A percentile compares a stretch with the other conserved stretches of the same genome.
Conservation (phyloP, 2,888 invertebrate genomes). For the Drosophila picticornis region DNA sequence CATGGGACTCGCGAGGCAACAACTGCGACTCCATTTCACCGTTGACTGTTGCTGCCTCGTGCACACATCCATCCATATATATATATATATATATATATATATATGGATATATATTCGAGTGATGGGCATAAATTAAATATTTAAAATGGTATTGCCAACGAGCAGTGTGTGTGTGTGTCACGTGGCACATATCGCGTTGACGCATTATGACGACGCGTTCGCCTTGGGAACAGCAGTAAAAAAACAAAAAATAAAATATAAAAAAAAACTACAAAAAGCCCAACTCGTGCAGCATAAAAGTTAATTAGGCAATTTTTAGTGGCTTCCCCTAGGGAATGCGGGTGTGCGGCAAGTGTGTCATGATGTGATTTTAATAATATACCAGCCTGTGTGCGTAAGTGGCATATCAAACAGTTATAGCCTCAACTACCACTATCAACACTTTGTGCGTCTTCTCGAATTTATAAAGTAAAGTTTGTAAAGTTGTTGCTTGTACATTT, state of each 20-base stretch:
- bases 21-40: conserved; percentile 15
- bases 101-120: not conserved
- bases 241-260: not conserved
- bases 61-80: not conserved
- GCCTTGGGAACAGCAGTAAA: conserved; percentile 21
- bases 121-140: conserved; percentile 51
- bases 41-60: conserved; percentile 26
- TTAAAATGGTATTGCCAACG: conserved; percentile 38
- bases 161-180: conserved; percentile 17
- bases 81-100: not conserved
- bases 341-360: not conserved
- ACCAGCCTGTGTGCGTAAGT: not conserved
- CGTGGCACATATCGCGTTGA: conserved; percentile 49
- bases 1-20: conserved; percentile 11
- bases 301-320: conserved; percentile 51
- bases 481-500: not conserved
- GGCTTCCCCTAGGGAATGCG: not conserved
- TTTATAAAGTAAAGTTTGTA: not conserved
- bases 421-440: not conserved
- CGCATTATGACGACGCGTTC: conserved; percentile 57
- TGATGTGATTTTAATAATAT: conserved; percentile 23
- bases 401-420: not conserved
- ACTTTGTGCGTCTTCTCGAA: not conserved
- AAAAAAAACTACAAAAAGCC: conserved; percentile 1
- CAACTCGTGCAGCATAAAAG: conserved; percentile 41